Percentiles rank a stretch among this genome's conserved stretches.
phyloP scores from a whole-genome alignment of 2,797 vertebrate genomes.

The Ambastaia sidthimunki region DNA sequence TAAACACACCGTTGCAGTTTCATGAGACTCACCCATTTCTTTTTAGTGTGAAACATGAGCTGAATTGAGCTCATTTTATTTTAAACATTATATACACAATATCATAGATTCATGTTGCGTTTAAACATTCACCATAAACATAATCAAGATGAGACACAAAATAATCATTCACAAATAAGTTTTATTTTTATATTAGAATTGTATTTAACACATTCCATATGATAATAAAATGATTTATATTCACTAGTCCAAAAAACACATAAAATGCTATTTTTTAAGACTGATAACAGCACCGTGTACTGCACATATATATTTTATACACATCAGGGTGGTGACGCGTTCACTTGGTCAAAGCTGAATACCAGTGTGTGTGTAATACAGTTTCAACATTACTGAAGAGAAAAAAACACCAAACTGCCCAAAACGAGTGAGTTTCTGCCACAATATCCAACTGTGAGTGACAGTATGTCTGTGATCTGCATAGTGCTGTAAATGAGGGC shows the following conservation, averaged over 20 bases:
- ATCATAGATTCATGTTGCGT: background rate
- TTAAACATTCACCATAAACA: too few relatives aligned
- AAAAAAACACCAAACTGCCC: slow-evolving; percentile 69
- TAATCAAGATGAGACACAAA: background rate
- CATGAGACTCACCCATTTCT: background rate
- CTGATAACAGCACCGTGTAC: slow-evolving; percentile 78
- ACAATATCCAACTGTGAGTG: slow-evolving; percentile 64
- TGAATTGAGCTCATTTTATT: background rate
- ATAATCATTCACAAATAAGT: slow-evolving; percentile 79
- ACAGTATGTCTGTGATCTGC: slow-evolving; percentile 40
- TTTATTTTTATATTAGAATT: slow-evolving; percentile 83
- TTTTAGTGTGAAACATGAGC: background rate
- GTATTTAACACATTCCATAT: slow-evolving; percentile 80
- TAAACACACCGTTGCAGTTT: background rate
- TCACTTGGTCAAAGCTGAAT: slow-evolving; percentile 69
- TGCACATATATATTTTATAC: slow-evolving; percentile 77
- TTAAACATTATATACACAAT: background rate
- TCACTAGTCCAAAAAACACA: slow-evolving; percentile 64
- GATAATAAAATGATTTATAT: slow-evolving; percentile 80
- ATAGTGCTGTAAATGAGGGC: slow-evolving; percentile 47
- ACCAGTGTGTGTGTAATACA: slow-evolving; percentile 66
- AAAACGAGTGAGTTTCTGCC: slow-evolving; percentile 69
- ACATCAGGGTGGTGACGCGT: slow-evolving; percentile 73
- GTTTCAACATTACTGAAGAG: slow-evolving; percentile 71
- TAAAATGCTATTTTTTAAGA: slow-evolving; percentile 77